Conservation (phyloP, 2,888 invertebrate genomes). For the Lypha dubia region DNA sequence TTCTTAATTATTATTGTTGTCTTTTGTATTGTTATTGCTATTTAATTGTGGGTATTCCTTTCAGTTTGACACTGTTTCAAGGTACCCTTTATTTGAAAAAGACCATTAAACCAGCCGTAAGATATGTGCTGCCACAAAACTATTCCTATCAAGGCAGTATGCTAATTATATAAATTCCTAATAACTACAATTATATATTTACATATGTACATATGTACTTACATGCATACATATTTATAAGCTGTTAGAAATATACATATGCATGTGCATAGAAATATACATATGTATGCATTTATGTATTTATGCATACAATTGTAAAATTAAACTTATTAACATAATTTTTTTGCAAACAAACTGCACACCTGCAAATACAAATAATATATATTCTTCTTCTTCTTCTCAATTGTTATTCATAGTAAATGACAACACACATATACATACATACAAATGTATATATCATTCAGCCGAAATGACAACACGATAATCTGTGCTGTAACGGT, state of each 20-base stretch:
- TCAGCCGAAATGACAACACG: conserved; percentile 11
- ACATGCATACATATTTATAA: too few species aligned
- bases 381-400: neutral
- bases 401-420: neutral
- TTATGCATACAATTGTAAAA: too few species aligned
- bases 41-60: conserved; percentile 1
- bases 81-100: conserved; percentile 28
- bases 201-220: too few species aligned
- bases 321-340: too few species aligned
- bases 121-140: conserved; percentile 14
- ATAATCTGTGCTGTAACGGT: neutral
- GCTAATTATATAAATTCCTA: neutral
- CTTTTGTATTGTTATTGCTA: conserved; percentile 2
- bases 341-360: too few species aligned
- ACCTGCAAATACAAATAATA: neutral
- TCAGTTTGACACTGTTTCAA: conserved; percentile 20
- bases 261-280: too few species aligned
- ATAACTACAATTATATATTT: neutral
- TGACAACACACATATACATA: conserved; percentile 8
- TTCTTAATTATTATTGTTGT: neutral
- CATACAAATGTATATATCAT: conserved; percentile 3
- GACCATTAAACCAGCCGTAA: conserved; percentile 21
- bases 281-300: neutral
- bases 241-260: too few species aligned
- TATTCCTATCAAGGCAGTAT: conserved; percentile 5